These are phyloP conservation scores for Malthinus flaveolus DNA, from an alignment of 2,888 invertebrate species.

Conservation along the genomic window DNA sequence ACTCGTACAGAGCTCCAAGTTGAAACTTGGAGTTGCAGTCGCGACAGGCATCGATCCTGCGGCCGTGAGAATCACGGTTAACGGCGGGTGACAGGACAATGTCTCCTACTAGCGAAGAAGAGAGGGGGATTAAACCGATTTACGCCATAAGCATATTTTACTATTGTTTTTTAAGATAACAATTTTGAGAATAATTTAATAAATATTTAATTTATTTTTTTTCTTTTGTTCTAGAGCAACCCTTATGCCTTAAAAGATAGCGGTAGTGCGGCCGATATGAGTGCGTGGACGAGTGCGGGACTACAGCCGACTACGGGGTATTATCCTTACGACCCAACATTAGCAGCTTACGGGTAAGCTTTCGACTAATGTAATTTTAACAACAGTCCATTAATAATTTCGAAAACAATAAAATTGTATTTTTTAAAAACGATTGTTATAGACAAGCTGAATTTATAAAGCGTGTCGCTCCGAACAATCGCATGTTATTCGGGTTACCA, in stretches of 20 bases:
- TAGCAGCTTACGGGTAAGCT: constrained; percentile 90
- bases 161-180: constrained; percentile 13
- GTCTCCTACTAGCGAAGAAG: constrained; percentile 35
- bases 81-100: constrained; percentile 44
- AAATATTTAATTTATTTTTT: constrained; percentile 25
- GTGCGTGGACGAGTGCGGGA: constrained; percentile 89
- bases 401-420: constrained; percentile 11
- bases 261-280: constrained; percentile 82
- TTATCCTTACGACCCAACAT: constrained; percentile 91
- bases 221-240: constrained; percentile 73
- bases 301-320: constrained; percentile 89
- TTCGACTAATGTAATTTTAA: neutral
- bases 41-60: constrained; percentile 46
- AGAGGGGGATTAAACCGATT: constrained; percentile 37
- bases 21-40: constrained; percentile 29
- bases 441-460: constrained; percentile 30
- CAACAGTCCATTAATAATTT: neutral
- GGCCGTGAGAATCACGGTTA: constrained; percentile 45
- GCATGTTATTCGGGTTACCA: constrained; percentile 41
- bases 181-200: neutral
- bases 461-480: constrained; percentile 42
- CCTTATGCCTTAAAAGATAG: constrained; percentile 86
- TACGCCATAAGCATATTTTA: constrained; percentile 8
- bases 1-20: constrained; percentile 24
- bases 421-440: constrained; percentile 27